Conservation (phyloP, 2,888 invertebrate genomes). For the Amphipyra tragopoginis region DNA sequence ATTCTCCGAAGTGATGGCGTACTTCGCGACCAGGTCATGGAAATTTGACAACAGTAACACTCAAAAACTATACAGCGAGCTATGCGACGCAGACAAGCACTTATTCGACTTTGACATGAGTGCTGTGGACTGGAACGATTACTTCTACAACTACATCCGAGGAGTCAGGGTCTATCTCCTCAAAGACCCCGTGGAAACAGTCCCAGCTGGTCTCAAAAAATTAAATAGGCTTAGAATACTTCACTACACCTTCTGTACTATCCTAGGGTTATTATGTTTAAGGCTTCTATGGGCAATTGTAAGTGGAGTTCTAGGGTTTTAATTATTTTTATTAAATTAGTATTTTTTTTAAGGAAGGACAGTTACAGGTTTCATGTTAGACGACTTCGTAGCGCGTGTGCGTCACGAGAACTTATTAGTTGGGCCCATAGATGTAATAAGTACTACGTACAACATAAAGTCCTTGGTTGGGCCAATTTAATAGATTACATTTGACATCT, state of each 20-base stretch:
- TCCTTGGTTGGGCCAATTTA: too few species aligned
- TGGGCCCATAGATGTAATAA: too few species aligned
- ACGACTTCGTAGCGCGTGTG: too few species aligned
- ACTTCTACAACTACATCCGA: conserved; percentile 91
- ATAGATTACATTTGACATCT: too few species aligned
- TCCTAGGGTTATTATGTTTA: conserved; percentile 61
- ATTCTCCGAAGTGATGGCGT: conserved; percentile 92
- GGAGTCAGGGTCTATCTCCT: conserved; percentile 93
- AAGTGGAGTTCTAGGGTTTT: conserved; percentile 50
- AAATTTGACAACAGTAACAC: conserved; percentile 91
- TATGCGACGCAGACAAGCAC: conserved; percentile 89
- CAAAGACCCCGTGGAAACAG: conserved; percentile 93
- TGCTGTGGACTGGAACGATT: conserved; percentile 92
- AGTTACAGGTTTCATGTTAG: not conserved
- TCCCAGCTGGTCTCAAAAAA: conserved; percentile 90
- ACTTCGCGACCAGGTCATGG: conserved; percentile 94
- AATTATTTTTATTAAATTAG: conserved; percentile 13
- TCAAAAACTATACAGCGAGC: conserved; percentile 85
- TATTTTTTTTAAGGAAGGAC: not conserved
- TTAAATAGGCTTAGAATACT: conserved; percentile 61
- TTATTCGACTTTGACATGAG: conserved; percentile 92
- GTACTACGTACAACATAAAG: too few species aligned
- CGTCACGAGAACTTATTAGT: too few species aligned
- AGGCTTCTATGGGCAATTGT: conserved; percentile 66
- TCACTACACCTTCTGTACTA: conserved; percentile 66